phyloP scores from a whole-genome alignment of 2,113 vertebrate genomes.

The Ptychochromis oligacanthus region DNA sequence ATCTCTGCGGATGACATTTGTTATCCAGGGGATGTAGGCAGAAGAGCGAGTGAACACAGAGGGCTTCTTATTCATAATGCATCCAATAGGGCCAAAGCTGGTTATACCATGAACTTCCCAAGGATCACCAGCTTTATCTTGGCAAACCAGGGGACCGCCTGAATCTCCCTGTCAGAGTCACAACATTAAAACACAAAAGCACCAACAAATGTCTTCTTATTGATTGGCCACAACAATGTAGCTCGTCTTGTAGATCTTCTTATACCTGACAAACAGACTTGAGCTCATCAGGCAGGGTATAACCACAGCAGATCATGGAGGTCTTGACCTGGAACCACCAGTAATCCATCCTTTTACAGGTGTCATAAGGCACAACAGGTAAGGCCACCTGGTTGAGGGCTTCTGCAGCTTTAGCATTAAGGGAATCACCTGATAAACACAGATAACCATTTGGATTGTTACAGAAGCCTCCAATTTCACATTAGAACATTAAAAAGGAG shows the following conservation, averaged over 20 bases:
- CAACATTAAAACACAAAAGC: not conserved
- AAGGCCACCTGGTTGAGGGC: conserved; percentile 80
- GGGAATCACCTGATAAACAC: conserved; percentile 69
- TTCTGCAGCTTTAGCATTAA: conserved; percentile 74
- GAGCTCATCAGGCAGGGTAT: conserved; percentile 80
- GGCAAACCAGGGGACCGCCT: conserved; percentile 82
- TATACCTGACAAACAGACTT: conserved; percentile 81
- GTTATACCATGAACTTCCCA: conserved; percentile 83
- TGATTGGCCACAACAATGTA: not conserved
- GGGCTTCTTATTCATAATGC: conserved; percentile 83
- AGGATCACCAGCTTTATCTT: conserved; percentile 44
- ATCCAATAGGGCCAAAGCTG: conserved; percentile 82
- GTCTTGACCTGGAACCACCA: conserved; percentile 85
- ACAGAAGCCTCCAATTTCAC: not conserved
- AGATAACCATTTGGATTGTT: not conserved
- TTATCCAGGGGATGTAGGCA: conserved; percentile 79
- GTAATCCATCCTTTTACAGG: conserved; percentile 80
- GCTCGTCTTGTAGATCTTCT: not conserved
- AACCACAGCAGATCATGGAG: conserved; percentile 84
- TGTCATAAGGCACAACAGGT: conserved; percentile 78
- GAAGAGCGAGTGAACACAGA: conserved; percentile 81
- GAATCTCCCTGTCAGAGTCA: conserved; percentile 77
- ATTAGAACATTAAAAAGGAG: not conserved
- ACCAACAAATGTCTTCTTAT: not conserved
- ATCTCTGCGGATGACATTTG: conserved; percentile 76